Evolutionary conservation across 2,888 invertebrate genomes (phyloP).

Genomic region (Ormyrus thymus): DNA sequence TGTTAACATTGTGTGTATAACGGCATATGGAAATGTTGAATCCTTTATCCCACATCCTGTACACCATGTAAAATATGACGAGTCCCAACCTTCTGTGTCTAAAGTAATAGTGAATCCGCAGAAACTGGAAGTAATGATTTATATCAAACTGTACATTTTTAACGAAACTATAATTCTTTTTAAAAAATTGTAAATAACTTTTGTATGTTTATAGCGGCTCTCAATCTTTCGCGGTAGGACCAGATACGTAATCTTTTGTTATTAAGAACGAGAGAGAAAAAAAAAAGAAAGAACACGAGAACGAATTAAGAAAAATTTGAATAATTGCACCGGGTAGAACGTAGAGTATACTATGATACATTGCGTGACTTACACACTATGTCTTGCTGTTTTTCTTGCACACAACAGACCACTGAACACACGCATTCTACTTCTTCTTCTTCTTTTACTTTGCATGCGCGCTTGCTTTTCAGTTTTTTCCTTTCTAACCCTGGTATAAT

Average conservation of each 20-base stretch:
- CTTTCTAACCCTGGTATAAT: constrained; percentile 8
- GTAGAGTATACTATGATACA: constrained; percentile 59
- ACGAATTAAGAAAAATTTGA: constrained; percentile 42
- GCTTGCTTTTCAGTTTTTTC: constrained; percentile 63
- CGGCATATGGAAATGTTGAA: neutral
- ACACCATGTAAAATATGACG: neutral
- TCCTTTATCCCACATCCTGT: neutral
- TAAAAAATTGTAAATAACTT: constrained; percentile 54
- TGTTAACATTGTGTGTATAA: neutral
- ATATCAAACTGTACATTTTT: too few species aligned
- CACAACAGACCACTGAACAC: constrained; percentile 63
- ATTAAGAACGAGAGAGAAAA: constrained; percentile 24
- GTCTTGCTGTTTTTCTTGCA: constrained; percentile 63
- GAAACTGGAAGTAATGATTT: neutral
- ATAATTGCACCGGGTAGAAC: constrained; percentile 63
- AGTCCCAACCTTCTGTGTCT: neutral
- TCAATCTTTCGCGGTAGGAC: constrained; percentile 61
- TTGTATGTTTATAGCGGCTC: constrained; percentile 60
- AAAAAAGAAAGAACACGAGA: constrained; percentile 1
- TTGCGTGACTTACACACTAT: constrained; percentile 60
- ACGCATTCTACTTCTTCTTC: constrained; percentile 60
- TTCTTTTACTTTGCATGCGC: constrained; percentile 68
- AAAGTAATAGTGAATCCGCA: constrained; percentile 3
- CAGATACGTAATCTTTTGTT: constrained; percentile 45
- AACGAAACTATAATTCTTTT: neutral